These are phyloP conservation scores for Sigmodon hispidus DNA, from an alignment of 2,113 vertebrate genomes.

Conservation along the genomic window DNA sequence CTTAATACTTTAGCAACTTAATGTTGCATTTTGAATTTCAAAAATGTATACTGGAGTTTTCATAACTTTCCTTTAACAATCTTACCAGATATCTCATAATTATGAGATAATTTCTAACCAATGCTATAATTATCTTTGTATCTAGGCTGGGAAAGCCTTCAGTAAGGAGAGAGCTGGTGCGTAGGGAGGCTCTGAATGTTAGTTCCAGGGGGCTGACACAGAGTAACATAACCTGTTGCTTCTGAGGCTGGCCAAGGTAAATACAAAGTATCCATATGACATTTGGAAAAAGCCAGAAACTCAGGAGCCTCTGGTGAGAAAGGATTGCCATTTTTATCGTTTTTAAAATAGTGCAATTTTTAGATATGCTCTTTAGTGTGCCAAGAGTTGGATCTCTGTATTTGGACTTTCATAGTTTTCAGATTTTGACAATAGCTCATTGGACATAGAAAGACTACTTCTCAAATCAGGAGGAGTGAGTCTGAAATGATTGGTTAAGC, in stretches of 20 bases:
- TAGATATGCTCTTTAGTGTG: background rate
- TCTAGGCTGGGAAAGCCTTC: slow-evolving; percentile 62
- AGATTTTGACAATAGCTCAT: slow-evolving; percentile 58
- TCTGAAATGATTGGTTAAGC: background rate
- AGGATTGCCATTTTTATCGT: background rate
- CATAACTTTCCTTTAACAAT: slow-evolving; percentile 65
- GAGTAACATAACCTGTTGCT: slow-evolving; percentile 79
- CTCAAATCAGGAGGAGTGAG: background rate
- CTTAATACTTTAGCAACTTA: slow-evolving; percentile 55
- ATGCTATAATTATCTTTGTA: slow-evolving; percentile 74
- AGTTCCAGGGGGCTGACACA: slow-evolving; percentile 61
- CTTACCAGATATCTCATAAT: slow-evolving; percentile 65
- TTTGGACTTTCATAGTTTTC: slow-evolving; percentile 41
- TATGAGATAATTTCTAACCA: slow-evolving; percentile 71
- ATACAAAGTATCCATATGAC: background rate
- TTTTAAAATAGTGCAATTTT: slow-evolving; percentile 20
- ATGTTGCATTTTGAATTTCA: slow-evolving; percentile 35
- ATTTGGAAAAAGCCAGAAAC: background rate
- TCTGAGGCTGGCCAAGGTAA: slow-evolving; percentile 45
- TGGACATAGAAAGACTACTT: slow-evolving; percentile 8
- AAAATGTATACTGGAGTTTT: slow-evolving; percentile 11
- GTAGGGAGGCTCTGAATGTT: slow-evolving; percentile 20
- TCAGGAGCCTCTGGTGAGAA: background rate
- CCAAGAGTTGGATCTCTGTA: background rate
- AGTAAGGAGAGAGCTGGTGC: slow-evolving; percentile 22